Conservation (phyloP, 2,888 invertebrate genomes). For the Tachina lurida region DNA sequence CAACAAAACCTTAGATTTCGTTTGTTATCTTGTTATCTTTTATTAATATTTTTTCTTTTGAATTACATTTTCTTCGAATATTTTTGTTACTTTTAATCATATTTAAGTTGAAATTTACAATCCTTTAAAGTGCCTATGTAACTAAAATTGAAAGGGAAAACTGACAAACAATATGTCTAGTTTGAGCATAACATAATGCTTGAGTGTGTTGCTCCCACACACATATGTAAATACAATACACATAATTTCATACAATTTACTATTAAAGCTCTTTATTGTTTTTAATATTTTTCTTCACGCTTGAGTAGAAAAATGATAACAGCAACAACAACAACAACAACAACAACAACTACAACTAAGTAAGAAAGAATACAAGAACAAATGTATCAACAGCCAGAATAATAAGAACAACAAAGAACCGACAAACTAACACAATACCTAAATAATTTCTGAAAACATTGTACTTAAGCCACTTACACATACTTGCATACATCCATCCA, state of each 20-base stretch:
- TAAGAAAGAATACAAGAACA: neutral
- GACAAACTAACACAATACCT: constrained; percentile 21
- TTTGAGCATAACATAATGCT: neutral
- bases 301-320: constrained; percentile 44
- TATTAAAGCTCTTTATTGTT: constrained; percentile 66
- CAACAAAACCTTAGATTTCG: too few relatives aligned
- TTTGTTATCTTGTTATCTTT: neutral
- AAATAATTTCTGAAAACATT: constrained; percentile 36
- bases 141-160: neutral
- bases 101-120: neutral
- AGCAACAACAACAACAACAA: constrained; percentile 10
- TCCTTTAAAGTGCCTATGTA: constrained; percentile 25
- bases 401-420: constrained; percentile 36
- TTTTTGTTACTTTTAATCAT: neutral
- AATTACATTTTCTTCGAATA: neutral
- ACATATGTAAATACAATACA: neutral
- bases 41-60: neutral
- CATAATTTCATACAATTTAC: constrained; percentile 63
- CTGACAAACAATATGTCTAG: constrained; percentile 20
- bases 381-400: neutral
- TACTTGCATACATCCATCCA: too few relatives aligned
- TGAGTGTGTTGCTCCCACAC: neutral
- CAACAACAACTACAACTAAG: constrained; percentile 1
- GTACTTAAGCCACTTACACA: constrained; percentile 39
- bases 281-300: constrained; percentile 61